Evolutionary conservation across 2,797 vertebrate genomes (phyloP).

Genomic region (Hephaestus fuliginosus): DNA sequence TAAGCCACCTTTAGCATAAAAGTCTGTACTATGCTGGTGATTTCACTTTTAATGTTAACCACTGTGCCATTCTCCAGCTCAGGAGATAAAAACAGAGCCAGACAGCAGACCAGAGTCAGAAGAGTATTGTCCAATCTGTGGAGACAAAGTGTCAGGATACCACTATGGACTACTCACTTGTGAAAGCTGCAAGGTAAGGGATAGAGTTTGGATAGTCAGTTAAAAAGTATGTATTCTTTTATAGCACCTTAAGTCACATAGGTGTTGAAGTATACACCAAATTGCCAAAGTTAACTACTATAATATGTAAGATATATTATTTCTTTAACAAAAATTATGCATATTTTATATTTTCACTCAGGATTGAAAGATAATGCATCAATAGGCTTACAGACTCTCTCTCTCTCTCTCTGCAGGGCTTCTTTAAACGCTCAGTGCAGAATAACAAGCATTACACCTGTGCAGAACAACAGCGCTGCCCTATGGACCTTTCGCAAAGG

Average conservation of each 20-base stretch:
- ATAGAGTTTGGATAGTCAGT: background rate
- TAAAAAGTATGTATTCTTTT: background rate
- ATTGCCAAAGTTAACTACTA: background rate
- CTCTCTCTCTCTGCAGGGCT: constrained; percentile 72
- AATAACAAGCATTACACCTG: constrained; percentile 89
- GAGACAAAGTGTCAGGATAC: constrained; percentile 89
- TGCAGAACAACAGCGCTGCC: constrained; percentile 85
- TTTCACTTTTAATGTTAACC: constrained; percentile 13
- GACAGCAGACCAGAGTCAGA: constrained; percentile 50
- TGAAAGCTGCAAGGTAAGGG: constrained; percentile 88
- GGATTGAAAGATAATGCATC: background rate
- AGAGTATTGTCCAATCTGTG: constrained; percentile 87
- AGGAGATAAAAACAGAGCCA: constrained; percentile 72
- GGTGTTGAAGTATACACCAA: background rate
- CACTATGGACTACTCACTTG: constrained; percentile 90
- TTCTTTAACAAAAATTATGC: background rate
- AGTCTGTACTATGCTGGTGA: background rate
- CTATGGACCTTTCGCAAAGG: constrained; percentile 86
- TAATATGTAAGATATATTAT: background rate
- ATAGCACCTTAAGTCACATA: background rate
- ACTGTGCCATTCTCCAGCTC: constrained; percentile 67
- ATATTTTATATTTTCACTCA: background rate
- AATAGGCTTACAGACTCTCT: background rate
- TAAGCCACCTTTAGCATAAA: background rate
- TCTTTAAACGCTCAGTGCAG: constrained; percentile 90